Base-by-base conservation (phyloP, 1,140 invertebrate genomes). In the Venturia canescens region DNA sequence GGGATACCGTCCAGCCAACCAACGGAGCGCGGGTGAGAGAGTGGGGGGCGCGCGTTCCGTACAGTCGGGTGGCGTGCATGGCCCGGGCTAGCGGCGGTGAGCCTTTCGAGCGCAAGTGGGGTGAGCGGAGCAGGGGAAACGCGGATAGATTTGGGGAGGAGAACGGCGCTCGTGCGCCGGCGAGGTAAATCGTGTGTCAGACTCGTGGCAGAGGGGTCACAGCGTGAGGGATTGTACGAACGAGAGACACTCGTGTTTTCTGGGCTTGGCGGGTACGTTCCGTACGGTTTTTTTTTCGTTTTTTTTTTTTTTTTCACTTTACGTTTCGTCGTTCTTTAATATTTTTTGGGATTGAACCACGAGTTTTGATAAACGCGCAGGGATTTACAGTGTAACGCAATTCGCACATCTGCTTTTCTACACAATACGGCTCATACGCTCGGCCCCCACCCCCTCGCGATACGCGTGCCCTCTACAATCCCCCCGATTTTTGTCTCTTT, bases 121-220 rank as follows among this genome's bases (percentile, higher is more conserved):
- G 57, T 31, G 75, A 80, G 50, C 23, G 76, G 63, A 13, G 34
- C 21, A 60, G 79, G 72, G 50, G 63, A 34, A 18, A 27, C 70
- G 34, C 29, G 67, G 38, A n/a, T 63, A 38, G 48, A 44, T 31
- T 34, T 27, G 57, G 82, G 72, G 16, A 13, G 66, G 72, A 53
- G 66, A 38, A 26, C 27, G n/a, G 38, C 80, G 76, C 66, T 81
- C 80, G 83, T 83, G 81, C 85, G 83, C 83, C 86, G 86, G 85
- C 87, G 84, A 89, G 38, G 87, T 87, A 87, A 89, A 88, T 86
- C 86, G 89, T 88, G 83, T 89, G 87, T 89, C 85, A 89, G 89
- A 90, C 87, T 90, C 89, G 87, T 88, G 88, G 89, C 89, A 90
- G 89, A 90, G 88, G 88, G 88, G 88, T 88, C 87, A 57, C 60